phyloP scores from a whole-genome alignment of 2,888 invertebrate genomes.

The Ligdia adustata region DNA sequence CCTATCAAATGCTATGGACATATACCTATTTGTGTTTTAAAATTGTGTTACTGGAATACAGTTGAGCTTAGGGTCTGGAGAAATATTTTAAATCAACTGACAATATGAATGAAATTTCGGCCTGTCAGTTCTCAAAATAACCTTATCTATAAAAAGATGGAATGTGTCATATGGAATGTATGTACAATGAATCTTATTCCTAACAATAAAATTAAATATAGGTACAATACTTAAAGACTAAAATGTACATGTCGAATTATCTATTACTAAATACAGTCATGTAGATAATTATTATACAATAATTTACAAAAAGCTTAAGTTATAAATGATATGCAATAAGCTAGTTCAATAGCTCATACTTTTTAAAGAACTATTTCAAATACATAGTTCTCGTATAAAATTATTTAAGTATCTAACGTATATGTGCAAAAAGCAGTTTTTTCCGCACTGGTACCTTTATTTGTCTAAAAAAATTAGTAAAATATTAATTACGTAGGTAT shows the following conservation, averaged over 20 bases:
- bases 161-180: slow-evolving; percentile 48
- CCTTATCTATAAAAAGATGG: slow-evolving; percentile 29
- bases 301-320: slow-evolving; percentile 80
- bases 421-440: neutral
- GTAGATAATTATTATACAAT: slow-evolving; percentile 75
- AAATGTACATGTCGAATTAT: slow-evolving; percentile 53
- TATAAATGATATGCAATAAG: slow-evolving; percentile 81
- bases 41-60: no score
- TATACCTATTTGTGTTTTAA: no score
- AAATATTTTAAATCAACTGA: no score
- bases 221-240: slow-evolving; percentile 62
- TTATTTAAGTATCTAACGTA: neutral
- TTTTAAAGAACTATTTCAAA: slow-evolving; percentile 35
- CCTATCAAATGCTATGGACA: no score
- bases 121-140: slow-evolving; percentile 11
- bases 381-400: slow-evolving; percentile 5
- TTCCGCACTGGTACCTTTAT: neutral
- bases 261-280: slow-evolving; percentile 70
- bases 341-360: slow-evolving; percentile 51
- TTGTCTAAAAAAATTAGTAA: neutral
- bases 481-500: no score
- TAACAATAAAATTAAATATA: slow-evolving; percentile 58
- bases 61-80: no score
- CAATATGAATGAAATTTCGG: no score
- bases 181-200: slow-evolving; percentile 77